These are phyloP conservation scores for Diplosoma virens DNA, from an alignment of 23 tunicate genomes.

Conservation along the genomic window DNA sequence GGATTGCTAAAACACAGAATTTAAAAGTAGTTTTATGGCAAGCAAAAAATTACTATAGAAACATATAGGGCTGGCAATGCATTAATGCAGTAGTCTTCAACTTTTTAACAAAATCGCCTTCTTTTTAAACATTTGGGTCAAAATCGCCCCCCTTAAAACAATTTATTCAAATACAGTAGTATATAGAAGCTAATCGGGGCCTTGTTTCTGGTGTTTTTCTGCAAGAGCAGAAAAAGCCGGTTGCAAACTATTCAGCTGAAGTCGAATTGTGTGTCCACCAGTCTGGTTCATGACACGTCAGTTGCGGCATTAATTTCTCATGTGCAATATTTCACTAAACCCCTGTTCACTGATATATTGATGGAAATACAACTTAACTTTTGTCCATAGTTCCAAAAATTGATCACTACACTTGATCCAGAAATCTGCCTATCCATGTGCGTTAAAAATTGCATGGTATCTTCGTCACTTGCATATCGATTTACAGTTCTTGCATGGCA, in stretches of 20 bases:
- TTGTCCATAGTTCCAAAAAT: not conserved
- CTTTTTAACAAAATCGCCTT: constrained; percentile 1
- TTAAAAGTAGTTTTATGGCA: too few relatives aligned
- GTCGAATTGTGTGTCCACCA: constrained; percentile 14
- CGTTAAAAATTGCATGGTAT: constrained; percentile 13
- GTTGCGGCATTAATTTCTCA: constrained; percentile 15
- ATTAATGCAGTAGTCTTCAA: constrained; percentile 14
- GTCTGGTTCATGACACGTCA: constrained; percentile 2
- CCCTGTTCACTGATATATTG: constrained; percentile 15
- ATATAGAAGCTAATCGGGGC: constrained; percentile 9
- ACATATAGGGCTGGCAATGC: too few relatives aligned
- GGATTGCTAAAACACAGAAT: too few relatives aligned
- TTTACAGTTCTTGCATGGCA: constrained; percentile 16
- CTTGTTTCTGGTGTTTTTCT: constrained; percentile 23
- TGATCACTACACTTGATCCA: constrained; percentile 27
- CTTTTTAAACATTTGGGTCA: not conserved
- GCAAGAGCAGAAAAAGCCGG: constrained; percentile 4
- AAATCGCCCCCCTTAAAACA: not conserved
- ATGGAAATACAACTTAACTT: not conserved
- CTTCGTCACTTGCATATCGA: constrained; percentile 33
- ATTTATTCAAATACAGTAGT: not conserved
- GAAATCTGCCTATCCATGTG: constrained; percentile 35
- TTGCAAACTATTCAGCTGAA: constrained; percentile 31
- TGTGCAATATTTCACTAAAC: constrained; percentile 31
- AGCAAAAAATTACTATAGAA: too few relatives aligned